Evolutionary conservation across 2,888 invertebrate species (phyloP).

Genomic region (Drosophila ochracea): DNA sequence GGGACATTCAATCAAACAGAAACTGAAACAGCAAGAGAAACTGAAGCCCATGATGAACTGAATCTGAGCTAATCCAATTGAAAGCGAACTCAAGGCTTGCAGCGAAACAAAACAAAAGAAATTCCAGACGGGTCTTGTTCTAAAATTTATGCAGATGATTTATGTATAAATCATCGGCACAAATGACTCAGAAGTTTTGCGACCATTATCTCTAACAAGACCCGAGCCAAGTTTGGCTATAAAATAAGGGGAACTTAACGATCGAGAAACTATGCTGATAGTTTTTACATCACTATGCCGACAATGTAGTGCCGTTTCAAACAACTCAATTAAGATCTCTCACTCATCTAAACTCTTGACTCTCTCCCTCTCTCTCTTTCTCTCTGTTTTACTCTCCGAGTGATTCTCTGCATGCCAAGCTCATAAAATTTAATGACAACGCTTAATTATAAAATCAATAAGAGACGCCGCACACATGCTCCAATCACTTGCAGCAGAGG

Average conservation of each 20-base stretch:
- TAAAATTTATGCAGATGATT: constrained; percentile 82
- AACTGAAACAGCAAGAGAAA: constrained; percentile 43
- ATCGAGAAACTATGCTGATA: constrained; percentile 47
- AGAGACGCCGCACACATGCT: constrained; percentile 81
- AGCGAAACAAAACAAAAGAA: constrained; percentile 49
- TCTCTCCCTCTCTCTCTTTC: not conserved
- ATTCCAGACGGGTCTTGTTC: constrained; percentile 70
- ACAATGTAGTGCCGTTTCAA: constrained; percentile 52
- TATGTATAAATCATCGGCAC: constrained; percentile 67
- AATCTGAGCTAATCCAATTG: constrained; percentile 56
- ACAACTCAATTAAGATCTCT: constrained; percentile 69
- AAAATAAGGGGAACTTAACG: constrained; percentile 34
- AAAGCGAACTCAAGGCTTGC: constrained; percentile 38
- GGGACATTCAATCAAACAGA: constrained; percentile 74
- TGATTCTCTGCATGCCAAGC: constrained; percentile 42
- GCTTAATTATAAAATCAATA: constrained; percentile 83
- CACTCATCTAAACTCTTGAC: constrained; percentile 8
- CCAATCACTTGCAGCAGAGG: constrained; percentile 45
- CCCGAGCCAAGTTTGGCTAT: not conserved
- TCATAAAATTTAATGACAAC: constrained; percentile 83
- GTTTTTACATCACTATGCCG: constrained; percentile 21
- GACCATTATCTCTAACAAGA: constrained; percentile 15
- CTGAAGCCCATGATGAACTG: constrained; percentile 39
- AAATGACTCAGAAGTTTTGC: constrained; percentile 44
- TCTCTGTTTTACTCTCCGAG: constrained; percentile 7